Conservation (phyloP, 2,797 vertebrate species). For the Chelmon rostratus region DNA sequence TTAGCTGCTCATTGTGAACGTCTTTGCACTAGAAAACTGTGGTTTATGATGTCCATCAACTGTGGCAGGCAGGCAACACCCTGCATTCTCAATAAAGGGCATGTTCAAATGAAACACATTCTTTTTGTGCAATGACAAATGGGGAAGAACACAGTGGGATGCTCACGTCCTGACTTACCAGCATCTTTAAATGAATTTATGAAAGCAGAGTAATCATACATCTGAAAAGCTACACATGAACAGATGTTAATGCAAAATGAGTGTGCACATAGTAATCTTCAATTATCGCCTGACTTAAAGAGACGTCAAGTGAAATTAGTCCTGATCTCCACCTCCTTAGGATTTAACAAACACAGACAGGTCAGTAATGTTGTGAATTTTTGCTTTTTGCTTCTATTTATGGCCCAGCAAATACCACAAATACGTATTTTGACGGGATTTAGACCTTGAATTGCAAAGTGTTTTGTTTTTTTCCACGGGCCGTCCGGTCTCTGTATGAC, state of each 20-base stretch:
- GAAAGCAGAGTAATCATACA: not conserved
- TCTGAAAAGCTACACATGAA: slow-evolving; percentile 7
- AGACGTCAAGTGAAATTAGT: slow-evolving; percentile 15
- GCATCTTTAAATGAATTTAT: not conserved
- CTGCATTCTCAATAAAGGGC: too few species aligned
- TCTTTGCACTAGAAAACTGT: too few species aligned
- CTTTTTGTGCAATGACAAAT: not conserved
- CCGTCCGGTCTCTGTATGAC: too few species aligned
- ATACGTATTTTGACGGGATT: not conserved
- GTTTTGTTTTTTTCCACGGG: too few species aligned
- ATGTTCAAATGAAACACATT: not conserved
- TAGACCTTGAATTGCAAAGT: too few species aligned
- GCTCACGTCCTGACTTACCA: too few species aligned
- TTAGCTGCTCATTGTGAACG: too few species aligned
- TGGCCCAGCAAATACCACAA: not conserved
- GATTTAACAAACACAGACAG: not conserved
- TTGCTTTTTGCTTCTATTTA: not conserved
- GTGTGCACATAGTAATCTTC: slow-evolving; percentile 2
- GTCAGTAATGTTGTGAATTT: not conserved
- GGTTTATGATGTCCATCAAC: not conserved
- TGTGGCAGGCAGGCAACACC: not conserved
- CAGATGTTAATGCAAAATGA: slow-evolving; percentile 22
- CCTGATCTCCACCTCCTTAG: not conserved
- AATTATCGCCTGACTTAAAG: slow-evolving; percentile 10
- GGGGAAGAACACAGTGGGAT: too few species aligned